Percentiles rank a stretch among this genome's conserved stretches.
These are phyloP conservation scores for Thermophis baileyi DNA, from an alignment of 2,113 vertebrate genomes.

Conservation along the genomic window DNA sequence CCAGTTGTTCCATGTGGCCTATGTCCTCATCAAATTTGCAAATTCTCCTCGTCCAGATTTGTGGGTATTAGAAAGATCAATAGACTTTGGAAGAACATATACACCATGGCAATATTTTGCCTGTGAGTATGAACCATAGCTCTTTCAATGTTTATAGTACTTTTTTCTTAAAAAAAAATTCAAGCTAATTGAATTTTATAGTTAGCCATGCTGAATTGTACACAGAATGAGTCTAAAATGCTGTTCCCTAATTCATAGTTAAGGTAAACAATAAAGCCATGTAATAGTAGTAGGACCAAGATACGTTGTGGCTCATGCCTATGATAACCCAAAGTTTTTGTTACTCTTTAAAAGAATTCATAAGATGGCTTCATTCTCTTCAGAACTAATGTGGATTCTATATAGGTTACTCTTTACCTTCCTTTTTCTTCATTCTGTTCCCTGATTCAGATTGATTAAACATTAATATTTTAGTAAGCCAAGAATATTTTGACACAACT, in stretches of 20 bases:
- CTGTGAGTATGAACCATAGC: slow-evolving; percentile 75
- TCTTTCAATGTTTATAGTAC: neutral
- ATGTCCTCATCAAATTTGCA: slow-evolving; percentile 92
- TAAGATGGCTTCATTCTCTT: neutral
- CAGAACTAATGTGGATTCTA: neutral
- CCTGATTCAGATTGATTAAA: neutral
- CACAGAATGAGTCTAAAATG: neutral
- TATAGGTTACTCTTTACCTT: neutral
- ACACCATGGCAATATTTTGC: slow-evolving; percentile 94
- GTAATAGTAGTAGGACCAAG: neutral
- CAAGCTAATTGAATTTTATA: neutral
- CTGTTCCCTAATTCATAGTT: neutral
- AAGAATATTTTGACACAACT: neutral
- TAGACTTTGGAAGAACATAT: slow-evolving; percentile 86
- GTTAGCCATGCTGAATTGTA: neutral
- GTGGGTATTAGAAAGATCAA: slow-evolving; percentile 89
- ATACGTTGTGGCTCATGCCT: neutral
- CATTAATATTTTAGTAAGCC: neutral
- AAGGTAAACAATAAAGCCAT: neutral
- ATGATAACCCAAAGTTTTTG: neutral
- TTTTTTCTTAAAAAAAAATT: neutral
- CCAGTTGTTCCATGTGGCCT: slow-evolving; percentile 92
- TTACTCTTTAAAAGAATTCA: neutral
- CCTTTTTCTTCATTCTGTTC: neutral
- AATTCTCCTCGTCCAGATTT: slow-evolving; percentile 93